phyloP scores from a whole-genome alignment of 23 tunicate genomes.

The Halocynthia aurantium region DNA sequence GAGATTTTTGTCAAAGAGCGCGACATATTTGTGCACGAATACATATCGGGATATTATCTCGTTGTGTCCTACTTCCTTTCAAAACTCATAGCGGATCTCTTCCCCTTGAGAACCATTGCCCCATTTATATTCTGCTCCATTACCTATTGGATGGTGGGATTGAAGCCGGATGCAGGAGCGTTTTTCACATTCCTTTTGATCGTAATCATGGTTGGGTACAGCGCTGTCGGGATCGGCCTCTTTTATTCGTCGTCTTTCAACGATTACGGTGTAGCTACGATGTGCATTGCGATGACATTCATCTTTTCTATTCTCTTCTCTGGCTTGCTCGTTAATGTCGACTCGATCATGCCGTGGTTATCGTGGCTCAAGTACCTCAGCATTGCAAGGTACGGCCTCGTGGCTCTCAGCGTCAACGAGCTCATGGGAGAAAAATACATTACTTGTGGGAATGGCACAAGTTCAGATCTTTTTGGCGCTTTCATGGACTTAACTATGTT shows the following conservation, averaged over 20 bases:
- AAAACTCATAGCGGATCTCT: slow-evolving; percentile 72
- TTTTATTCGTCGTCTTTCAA: slow-evolving; percentile 65
- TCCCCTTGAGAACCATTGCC: slow-evolving; percentile 79
- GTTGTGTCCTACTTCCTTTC: slow-evolving; percentile 78
- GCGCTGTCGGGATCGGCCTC: slow-evolving; percentile 68
- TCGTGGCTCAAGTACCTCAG: slow-evolving; percentile 85
- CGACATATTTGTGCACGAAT: slow-evolving; percentile 76
- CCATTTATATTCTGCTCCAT: slow-evolving; percentile 73
- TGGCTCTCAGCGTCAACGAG: slow-evolving; percentile 49
- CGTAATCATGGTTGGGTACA: slow-evolving; percentile 52
- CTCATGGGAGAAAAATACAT: slow-evolving; percentile 29
- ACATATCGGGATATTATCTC: slow-evolving; percentile 81
- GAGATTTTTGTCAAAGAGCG: slow-evolving; percentile 72
- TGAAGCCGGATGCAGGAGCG: slow-evolving; percentile 72
- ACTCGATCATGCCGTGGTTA: slow-evolving; percentile 73
- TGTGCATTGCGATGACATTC: slow-evolving; percentile 53
- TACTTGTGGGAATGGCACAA: slow-evolving; percentile 12
- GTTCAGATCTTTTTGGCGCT: background rate
- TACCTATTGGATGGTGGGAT: slow-evolving; percentile 98
- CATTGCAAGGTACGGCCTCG: slow-evolving; percentile 32
- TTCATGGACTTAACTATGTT: no score
- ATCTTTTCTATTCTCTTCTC: slow-evolving; percentile 78
- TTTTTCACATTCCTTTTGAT: slow-evolving; percentile 62
- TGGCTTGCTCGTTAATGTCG: slow-evolving; percentile 62
- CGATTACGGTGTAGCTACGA: slow-evolving; percentile 49